A percentile compares a stretch with the other conserved stretches of the same genome.
Evolutionary conservation across 2,888 invertebrate genomes (phyloP).

Genomic region (Baronia brevicornis): DNA sequence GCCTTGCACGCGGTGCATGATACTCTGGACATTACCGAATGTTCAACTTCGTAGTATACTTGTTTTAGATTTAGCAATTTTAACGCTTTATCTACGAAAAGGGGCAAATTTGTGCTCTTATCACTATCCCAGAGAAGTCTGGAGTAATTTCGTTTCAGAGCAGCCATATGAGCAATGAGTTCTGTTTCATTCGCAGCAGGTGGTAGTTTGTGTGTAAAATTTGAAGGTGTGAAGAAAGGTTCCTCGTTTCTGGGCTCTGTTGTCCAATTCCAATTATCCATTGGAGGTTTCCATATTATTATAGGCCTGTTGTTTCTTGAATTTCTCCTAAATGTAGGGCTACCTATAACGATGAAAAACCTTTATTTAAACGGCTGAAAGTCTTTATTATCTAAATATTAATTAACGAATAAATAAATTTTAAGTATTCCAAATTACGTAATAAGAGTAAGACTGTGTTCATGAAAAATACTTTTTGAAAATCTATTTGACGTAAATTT

Average conservation of each 20-base stretch:
- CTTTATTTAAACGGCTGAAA: no score
- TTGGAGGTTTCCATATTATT: conserved; percentile 66
- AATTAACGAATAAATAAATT: no score
- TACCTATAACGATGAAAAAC: no score
- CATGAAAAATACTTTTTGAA: no score
- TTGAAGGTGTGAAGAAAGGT: conserved; percentile 60
- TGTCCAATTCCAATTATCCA: conserved; percentile 67
- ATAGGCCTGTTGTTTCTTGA: conserved; percentile 48
- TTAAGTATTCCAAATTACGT: no score
- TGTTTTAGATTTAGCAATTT: conserved; percentile 89
- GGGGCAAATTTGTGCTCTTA: conserved; percentile 82
- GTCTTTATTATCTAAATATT: no score
- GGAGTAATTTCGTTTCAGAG: conserved; percentile 62
- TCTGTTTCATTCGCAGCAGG: conserved; percentile 69
- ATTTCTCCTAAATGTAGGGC: conserved; percentile 54
- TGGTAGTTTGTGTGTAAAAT: conserved; percentile 67
- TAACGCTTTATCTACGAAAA: conserved; percentile 88
- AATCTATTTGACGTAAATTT: no score
- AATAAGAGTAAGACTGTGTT: no score
- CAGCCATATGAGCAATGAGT: conserved; percentile 59
- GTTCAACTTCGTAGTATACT: conserved; percentile 89
- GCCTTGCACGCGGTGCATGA: conserved; percentile 94
- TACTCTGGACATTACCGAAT: conserved; percentile 93
- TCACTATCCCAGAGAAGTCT: conserved; percentile 85
- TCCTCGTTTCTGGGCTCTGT: conserved; percentile 50